A percentile compares a stretch with the other conserved stretches of the same genome.
phyloP scores from a whole-genome alignment of 2,888 invertebrate species.

The Xanthorhoe spadicearia region DNA sequence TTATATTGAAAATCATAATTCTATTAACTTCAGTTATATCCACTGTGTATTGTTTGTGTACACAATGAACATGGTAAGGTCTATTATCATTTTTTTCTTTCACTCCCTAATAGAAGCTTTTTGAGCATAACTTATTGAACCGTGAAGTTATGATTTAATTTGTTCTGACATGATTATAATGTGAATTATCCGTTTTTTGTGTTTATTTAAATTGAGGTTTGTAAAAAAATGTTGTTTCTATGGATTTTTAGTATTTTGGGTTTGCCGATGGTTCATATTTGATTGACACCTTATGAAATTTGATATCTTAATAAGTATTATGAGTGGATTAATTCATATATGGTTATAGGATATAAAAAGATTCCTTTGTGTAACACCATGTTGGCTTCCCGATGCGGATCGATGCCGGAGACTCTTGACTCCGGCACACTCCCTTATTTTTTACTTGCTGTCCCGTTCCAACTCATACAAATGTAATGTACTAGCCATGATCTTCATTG shows the following conservation, averaged over 20 bases:
- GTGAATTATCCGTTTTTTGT: conserved; percentile 55
- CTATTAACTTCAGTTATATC: conserved; percentile 65
- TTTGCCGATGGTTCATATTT: conserved; percentile 36
- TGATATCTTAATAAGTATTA: conserved; percentile 56
- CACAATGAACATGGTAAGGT: conserved; percentile 82
- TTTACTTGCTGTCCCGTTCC: conserved; percentile 70
- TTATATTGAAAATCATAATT: conserved; percentile 63
- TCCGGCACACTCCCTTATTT: conserved; percentile 68
- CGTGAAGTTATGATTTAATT: conserved; percentile 82
- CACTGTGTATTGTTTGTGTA: conserved; percentile 70
- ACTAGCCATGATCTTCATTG: conserved; percentile 71
- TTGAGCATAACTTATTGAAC: conserved; percentile 69
- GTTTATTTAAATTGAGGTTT: conserved; percentile 41
- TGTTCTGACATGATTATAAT: conserved; percentile 80
- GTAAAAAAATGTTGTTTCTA: conserved; percentile 41
- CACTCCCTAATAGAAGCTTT: conserved; percentile 58
- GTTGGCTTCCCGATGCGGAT: conserved; percentile 65
- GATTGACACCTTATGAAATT: conserved; percentile 56
- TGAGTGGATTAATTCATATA: conserved; percentile 53
- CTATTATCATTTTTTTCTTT: conserved; percentile 69
- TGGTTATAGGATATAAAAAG: conserved; percentile 44
- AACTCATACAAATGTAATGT: conserved; percentile 65
- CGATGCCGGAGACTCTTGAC: conserved; percentile 82
- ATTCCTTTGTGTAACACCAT: conserved; percentile 46
- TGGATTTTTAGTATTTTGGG: conserved; percentile 30